Conservation (phyloP, 2,113 vertebrate genomes). For the Cephalopholis sonnerati region DNA sequence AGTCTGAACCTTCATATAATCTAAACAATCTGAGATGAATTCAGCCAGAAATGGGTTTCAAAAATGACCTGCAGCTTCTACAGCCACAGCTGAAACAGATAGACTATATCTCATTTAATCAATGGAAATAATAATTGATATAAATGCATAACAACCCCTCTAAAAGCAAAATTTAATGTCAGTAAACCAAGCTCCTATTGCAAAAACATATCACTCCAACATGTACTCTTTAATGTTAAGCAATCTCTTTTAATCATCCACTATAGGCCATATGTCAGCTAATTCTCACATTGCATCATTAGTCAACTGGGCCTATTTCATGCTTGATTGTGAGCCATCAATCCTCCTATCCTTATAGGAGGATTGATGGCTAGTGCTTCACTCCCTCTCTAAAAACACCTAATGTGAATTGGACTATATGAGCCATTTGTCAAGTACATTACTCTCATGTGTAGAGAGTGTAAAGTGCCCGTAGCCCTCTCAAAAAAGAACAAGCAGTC, state of each 20-base stretch:
- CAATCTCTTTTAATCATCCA: not conserved
- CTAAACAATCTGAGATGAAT: not conserved
- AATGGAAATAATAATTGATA: too few species aligned
- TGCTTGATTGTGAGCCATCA: constrained; percentile 53
- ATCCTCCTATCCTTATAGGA: not conserved
- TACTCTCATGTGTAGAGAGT: constrained; percentile 10
- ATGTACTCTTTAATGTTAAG: not conserved
- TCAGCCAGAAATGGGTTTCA: not conserved
- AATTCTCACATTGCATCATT: constrained; percentile 63
- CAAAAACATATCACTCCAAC: not conserved
- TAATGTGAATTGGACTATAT: constrained; percentile 27
- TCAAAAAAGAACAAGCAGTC: not conserved
- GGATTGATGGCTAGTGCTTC: not conserved
- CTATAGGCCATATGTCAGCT: constrained; percentile 11
- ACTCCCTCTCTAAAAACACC: not conserved
- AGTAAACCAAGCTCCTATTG: not conserved
- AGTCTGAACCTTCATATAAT: not conserved
- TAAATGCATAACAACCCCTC: not conserved
- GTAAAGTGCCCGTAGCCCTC: not conserved
- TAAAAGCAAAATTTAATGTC: not conserved
- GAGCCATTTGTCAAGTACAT: constrained; percentile 39
- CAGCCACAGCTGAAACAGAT: too few species aligned
- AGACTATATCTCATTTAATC: not conserved
- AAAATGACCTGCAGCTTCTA: not conserved
- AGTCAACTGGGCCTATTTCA: constrained; percentile 27